Base-by-base conservation (phyloP, 2,888 invertebrate genomes). In the Aromia moschata region DNA sequence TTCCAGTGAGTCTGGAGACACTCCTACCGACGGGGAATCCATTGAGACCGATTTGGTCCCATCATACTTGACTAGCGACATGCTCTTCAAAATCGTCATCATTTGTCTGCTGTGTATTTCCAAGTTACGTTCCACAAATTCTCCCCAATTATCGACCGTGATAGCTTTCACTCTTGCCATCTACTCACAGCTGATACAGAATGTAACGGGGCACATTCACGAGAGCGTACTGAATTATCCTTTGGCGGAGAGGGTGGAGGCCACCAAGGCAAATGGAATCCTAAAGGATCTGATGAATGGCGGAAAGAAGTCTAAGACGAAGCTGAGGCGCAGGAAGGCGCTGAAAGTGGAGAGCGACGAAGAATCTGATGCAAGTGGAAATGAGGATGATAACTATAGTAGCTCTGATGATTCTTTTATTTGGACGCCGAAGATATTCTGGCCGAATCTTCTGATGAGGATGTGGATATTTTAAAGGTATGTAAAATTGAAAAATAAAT, bases 161-260 rank as follows among this genome's bases (percentile, higher is more conserved):
- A 89, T 92, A 74, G 94, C 95, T 18, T 94, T 96, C 74, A 86
- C 91, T 47, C 84, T 96, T 45, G 93, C 94, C 16, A 84, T 95
- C 65, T 87, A 92, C 67, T 92, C 92, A 11, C 91, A 91, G 75
- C 77, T 91, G 30, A 81, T 88, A 65, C 89, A 84, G 64, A 74
- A 77, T 55, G 72, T 79, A 16, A 77, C 77, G 2, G 75, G 73
- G 56, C 78, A 80, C 56, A 76, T 81, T 41, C 73, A 78, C 70
- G 81, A 81, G 57, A 77, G 79, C 43, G 79, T 82, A 46, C 74
- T 81, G 45, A 82, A 82, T 36, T 74, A 80, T 59, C 79, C 83
- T 0, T 60, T 80, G 15, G 74, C 79, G 0, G 77, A 78, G 43
- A 76, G 77, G 9, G 61, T 66, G 14, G 71, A 70, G 58, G 57